Conservation (phyloP, 1,140 invertebrate genomes). For the Proales similis region DNA sequence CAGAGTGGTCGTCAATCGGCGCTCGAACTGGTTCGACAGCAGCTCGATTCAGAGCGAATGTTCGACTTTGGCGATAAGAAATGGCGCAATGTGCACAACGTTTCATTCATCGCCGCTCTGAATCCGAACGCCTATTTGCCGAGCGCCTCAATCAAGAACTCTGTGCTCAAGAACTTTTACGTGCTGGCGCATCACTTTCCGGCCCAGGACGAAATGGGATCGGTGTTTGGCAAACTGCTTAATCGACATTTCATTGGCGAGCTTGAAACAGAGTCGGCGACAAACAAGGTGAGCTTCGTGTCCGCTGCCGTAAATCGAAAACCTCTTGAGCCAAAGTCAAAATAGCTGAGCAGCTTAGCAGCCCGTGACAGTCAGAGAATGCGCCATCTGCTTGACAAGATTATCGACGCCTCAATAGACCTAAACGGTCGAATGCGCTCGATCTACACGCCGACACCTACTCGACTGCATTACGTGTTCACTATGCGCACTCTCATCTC, state of each 20-base stretch:
- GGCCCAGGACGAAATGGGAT: slow-evolving; percentile 21
- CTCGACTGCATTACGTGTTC: slow-evolving; percentile 51
- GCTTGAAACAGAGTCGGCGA: slow-evolving; percentile 24
- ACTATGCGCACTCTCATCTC: slow-evolving; percentile 46
- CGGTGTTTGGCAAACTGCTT: slow-evolving; percentile 20
- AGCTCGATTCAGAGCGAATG: slow-evolving; percentile 51
- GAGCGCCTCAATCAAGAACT: slow-evolving; percentile 44
- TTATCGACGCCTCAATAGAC: slow-evolving; percentile 34
- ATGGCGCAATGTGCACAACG: slow-evolving; percentile 51
- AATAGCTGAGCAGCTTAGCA: no score
- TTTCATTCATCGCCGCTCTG: slow-evolving; percentile 49
- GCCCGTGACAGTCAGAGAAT: neutral
- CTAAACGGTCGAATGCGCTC: slow-evolving; percentile 42
- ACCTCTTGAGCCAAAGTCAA: no score
- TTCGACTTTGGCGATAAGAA: slow-evolving; percentile 45
- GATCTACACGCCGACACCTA: slow-evolving; percentile 49
- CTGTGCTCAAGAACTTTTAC: slow-evolving; percentile 50
- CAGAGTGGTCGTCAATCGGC: slow-evolving; percentile 44
- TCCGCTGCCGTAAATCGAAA: no score
- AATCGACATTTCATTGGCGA: slow-evolving; percentile 34
- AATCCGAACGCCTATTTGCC: slow-evolving; percentile 46
- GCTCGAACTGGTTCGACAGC: slow-evolving; percentile 49
- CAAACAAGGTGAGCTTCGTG: slow-evolving; percentile 12
- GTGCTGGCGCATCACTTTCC: slow-evolving; percentile 49
- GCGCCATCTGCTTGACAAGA: neutral